Base-by-base conservation (phyloP, 2,797 vertebrate species). In the Odontamblyopus rebecca region DNA sequence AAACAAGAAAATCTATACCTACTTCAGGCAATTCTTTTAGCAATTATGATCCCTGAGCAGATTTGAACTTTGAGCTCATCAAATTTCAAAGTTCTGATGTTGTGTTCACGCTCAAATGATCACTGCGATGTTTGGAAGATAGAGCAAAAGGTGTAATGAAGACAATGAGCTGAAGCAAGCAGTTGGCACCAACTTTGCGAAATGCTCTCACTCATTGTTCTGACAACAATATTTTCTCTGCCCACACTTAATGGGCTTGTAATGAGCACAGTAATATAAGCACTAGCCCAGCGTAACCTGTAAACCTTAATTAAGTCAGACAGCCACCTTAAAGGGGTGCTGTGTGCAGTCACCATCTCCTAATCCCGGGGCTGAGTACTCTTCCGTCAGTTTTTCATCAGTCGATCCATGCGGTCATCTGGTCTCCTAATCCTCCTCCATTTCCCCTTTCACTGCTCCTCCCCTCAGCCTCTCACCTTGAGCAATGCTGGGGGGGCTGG, bases 291-390 rank as follows among this genome's bases (percentile, higher is more conserved):
- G 85, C 83, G 78, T 88, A 92, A 93, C 86, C 92, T 89, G 92
- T 91, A 93, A 93, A 93, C 87, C 83, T 91, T 92, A 92, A 93
- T 92, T 92, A 93, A 92, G 89, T 85, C 86, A 81, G 85, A 90
- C 86, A 85, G 82, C 76, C 88, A 91, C 87, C 89, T 92, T 91
- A 82, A 89, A 90, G 73, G 56, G 74, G 74, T 73, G 82, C 76
- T 75, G 50, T 72, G 78, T 75, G 86, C 79, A 73, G 73, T 80
- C 82, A 82, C 82, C 78, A 87, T 81, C 82, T 72, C 80, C 67
- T 75, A 77, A 81, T 86, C 73, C 80, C 60, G 54, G 74, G 75
- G 71, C 77, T 59, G 67, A 75, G 73, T 76, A 80, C 50, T 82
- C 68, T 72, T 79, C 80, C 68, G 69, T 85, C 85, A 67, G 54